These are phyloP conservation scores for Morone saxatilis DNA, from an alignment of 2,113 vertebrate genomes.

Conservation along the genomic window DNA sequence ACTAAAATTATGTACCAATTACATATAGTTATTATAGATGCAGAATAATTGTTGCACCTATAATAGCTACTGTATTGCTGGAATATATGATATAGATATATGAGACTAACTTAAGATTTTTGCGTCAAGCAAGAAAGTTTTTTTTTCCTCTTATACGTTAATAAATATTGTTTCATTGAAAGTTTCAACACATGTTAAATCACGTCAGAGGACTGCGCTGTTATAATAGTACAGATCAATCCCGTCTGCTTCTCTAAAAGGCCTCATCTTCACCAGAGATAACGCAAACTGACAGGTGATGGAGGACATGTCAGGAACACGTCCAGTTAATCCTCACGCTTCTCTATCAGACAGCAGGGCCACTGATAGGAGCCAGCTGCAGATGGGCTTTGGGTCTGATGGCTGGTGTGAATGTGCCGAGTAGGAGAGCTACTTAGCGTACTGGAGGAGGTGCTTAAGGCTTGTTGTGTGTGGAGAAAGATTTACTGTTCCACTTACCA, in stretches of 20 bases:
- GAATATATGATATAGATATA: not conserved
- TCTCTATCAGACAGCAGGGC: conserved; percentile 31
- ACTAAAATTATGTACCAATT: not conserved
- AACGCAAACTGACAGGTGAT: conserved; percentile 48
- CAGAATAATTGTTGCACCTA: too few species aligned
- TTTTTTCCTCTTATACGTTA: not conserved
- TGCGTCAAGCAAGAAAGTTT: not conserved
- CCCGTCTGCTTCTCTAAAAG: conserved; percentile 10
- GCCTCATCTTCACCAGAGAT: conserved; percentile 28
- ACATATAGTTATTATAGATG: too few species aligned
- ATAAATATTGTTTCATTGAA: not conserved
- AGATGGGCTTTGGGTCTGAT: conserved; percentile 18
- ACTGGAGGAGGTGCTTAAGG: conserved; percentile 29
- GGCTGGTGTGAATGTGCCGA: conserved; percentile 30
- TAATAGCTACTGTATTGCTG: not conserved
- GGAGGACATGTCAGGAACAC: conserved; percentile 46
- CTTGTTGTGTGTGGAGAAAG: conserved; percentile 1
- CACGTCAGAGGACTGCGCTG: not conserved
- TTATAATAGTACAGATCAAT: not conserved
- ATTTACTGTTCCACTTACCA: conserved; percentile 43
- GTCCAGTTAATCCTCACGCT: conserved; percentile 40
- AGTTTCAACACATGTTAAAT: not conserved
- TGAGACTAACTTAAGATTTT: not conserved
- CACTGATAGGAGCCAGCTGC: conserved; percentile 45
- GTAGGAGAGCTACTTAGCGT: conserved; percentile 1